Conservation (phyloP, 2,113 vertebrate genomes). For the Vidua macroura region DNA sequence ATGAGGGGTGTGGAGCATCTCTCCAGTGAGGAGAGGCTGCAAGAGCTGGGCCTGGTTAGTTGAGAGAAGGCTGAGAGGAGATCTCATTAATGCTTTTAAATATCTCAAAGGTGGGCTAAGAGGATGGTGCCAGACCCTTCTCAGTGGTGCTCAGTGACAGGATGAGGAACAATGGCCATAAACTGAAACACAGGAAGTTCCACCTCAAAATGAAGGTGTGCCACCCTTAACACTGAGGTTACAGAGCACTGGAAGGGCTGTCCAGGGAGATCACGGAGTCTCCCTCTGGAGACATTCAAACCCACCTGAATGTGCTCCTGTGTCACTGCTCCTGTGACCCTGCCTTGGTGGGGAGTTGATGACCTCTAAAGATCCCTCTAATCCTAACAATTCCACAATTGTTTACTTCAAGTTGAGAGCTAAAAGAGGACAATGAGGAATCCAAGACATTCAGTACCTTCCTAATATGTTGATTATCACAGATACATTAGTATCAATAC, state of each 20-base stretch:
- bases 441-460: neutral
- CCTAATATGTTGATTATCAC: neutral
- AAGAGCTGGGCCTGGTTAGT: neutral
- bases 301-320: neutral
- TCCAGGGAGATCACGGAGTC: fast-evolving
- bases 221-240: neutral
- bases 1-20: neutral
- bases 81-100: fast-evolving
- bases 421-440: neutral
- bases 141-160: neutral
- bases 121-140: neutral
- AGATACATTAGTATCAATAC: neutral
- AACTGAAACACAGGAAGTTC: fast-evolving
- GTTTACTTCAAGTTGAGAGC: neutral
- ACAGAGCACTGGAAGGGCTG: neutral
- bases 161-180: neutral
- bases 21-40: neutral
- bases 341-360: neutral
- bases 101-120: fast-evolving
- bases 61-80: neutral
- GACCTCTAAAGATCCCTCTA: neutral
- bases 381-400: neutral
- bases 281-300: neutral
- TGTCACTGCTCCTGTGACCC: neutral
- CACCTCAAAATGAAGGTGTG: neutral